Percentiles rank a stretch among this genome's conserved stretches.
These are phyloP conservation scores for Sebastes miniatus DNA, from an alignment of 2,797 vertebrate species.

Conservation along the genomic window DNA sequence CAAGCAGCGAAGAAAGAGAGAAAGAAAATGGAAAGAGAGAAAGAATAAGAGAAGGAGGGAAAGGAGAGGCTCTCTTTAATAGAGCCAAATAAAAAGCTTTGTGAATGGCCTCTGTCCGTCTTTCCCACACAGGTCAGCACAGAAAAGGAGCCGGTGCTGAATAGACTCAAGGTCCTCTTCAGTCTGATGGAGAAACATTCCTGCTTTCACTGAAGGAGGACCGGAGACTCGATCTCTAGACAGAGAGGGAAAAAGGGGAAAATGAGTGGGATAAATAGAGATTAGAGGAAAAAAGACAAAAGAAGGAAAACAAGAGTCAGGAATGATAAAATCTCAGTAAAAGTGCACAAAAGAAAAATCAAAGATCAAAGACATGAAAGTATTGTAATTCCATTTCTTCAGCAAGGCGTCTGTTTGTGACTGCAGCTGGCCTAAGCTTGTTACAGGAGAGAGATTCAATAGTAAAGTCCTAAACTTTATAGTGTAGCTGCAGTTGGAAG, in stretches of 20 bases:
- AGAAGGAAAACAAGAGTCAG: neutral
- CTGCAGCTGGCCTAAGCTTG: slow-evolving; percentile 20
- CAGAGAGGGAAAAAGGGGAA: neutral
- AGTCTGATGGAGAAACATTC: slow-evolving; percentile 29
- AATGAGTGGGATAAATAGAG: neutral
- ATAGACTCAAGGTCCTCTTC: slow-evolving; percentile 46
- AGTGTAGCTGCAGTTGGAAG: slow-evolving; percentile 43
- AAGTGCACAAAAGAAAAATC: neutral
- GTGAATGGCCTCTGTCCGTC: slow-evolving; percentile 48
- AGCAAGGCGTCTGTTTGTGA: neutral
- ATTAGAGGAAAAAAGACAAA: neutral
- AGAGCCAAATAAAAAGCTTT: slow-evolving; percentile 49
- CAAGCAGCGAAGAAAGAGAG: slow-evolving; percentile 14
- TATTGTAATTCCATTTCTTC: slow-evolving; percentile 3
- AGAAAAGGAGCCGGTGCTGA: slow-evolving; percentile 41
- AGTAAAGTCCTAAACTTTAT: slow-evolving; percentile 44
- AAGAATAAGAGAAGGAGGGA: slow-evolving; percentile 22
- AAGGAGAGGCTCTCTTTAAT: slow-evolving; percentile 46
- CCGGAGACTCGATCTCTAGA: slow-evolving; percentile 2
- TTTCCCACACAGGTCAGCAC: slow-evolving; percentile 59
- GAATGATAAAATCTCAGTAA: slow-evolving; percentile 11
- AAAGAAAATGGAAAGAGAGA: slow-evolving; percentile 28
- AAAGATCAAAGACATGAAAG: slow-evolving; percentile 10
- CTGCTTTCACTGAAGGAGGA: slow-evolving; percentile 25
- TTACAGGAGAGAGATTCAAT: slow-evolving; percentile 33